phyloP scores from a whole-genome alignment of 2,888 invertebrate species.

The Fissipunctia ypsillon region DNA sequence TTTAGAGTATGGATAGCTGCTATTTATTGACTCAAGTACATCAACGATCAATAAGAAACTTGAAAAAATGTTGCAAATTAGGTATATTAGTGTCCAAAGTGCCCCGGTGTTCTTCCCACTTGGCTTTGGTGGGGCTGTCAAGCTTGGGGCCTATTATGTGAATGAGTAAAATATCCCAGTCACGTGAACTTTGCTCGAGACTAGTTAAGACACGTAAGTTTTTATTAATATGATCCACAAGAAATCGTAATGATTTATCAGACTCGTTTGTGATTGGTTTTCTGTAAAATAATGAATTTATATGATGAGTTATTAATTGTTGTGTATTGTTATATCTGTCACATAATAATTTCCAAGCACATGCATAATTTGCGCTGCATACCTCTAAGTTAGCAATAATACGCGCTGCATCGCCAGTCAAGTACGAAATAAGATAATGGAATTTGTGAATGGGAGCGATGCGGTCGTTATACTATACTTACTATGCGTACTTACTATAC shows the following conservation, averaged over 20 bases:
- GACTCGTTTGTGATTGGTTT: no score
- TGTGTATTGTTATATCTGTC: slow-evolving; percentile 2
- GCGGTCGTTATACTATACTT: background rate
- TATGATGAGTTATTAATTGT: background rate
- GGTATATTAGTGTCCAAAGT: slow-evolving; percentile 1
- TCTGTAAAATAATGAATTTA: background rate
- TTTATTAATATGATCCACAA: no score
- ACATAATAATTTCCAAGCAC: slow-evolving; percentile 7
- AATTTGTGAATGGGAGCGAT: background rate
- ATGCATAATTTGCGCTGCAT: background rate
- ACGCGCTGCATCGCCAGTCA: slow-evolving; percentile 8
- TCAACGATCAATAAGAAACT: slow-evolving; percentile 11
- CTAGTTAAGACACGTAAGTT: no score
- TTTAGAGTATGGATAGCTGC: background rate
- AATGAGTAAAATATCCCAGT: no score
- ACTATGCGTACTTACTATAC: no score
- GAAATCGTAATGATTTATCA: no score
- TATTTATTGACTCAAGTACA: slow-evolving; percentile 11
- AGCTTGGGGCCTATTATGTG: no score
- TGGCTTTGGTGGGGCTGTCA: background rate
- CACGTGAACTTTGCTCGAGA: no score
- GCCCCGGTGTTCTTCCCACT: background rate
- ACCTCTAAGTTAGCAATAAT: slow-evolving; percentile 11
- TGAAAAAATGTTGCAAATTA: slow-evolving; percentile 1
- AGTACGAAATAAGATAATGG: background rate